Evolutionary conservation across 2,888 invertebrate genomes (phyloP), one percentile per base, ranked within the genome.

Genomic region (Callinectes sapidus): DNA sequence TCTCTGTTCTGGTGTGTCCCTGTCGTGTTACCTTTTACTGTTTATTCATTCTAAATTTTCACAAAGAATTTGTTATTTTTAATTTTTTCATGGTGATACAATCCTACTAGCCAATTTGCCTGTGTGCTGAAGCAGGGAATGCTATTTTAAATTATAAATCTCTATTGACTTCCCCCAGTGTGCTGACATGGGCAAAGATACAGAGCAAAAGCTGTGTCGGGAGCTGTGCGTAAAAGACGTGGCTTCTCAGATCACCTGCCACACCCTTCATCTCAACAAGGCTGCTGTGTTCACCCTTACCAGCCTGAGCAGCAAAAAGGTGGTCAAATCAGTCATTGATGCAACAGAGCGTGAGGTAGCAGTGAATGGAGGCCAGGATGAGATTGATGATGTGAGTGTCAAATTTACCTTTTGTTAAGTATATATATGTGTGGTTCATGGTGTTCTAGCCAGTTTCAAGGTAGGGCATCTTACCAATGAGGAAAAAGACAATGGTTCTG

Each of bases 241-340:
- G 35, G n/a, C 91, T 32, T 28, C 71, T 16, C 42, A 54, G 18
- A 28, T 93, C 48, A 77, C 85, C 39, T 93, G 93, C 42, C 91
- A 93, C 61, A 91, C 91, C 42, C 91, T 93, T 39, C 93, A 93
- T 87, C 91, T 93, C 18, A 93, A 93, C 90, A 93, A 93, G 66
- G 91, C 93, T 48, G 71, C 93, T 35, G 93, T 93, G 48, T 93
- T 93, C 42, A 91, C 91, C 42, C 89, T 91, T 2, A 54, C 89
- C 55, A 54, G 28, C 48, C 54, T 13, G 5, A 86, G 77, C 5
- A 54, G 54, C 8, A 91, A 90, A 54, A 87, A 77, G 54, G 91
- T 93, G 6, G 55, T 93, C 35, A 93, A 93, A 77, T 66, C 91
- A 8, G 93, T 81, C 13, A 86, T 92, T 28, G 88, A 86, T 28